Percentiles rank a stretch among this genome's conserved stretches.
These are phyloP conservation scores for Dryocosmus kuriphilus DNA, from an alignment of 2,888 invertebrate genomes.

Conservation along the genomic window DNA sequence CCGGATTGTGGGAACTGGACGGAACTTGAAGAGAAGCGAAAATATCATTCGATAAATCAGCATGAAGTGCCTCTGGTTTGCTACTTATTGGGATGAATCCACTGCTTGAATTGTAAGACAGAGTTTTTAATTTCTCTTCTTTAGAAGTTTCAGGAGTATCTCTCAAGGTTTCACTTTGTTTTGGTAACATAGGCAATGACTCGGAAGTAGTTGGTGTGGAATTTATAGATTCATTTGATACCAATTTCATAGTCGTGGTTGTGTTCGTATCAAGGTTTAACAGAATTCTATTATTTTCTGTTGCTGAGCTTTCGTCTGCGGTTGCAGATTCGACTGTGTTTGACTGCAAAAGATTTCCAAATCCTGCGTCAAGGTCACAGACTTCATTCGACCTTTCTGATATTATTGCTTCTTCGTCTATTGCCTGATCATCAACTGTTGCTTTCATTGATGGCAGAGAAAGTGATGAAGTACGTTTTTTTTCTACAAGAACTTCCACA, in stretches of 20 bases:
- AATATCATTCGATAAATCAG: conserved; percentile 81
- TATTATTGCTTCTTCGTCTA: conserved; percentile 20
- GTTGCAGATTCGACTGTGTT: conserved; percentile 59
- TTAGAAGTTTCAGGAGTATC: conserved; percentile 63
- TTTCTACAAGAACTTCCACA: background rate
- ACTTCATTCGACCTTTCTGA: conserved; percentile 58
- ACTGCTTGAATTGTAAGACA: conserved; percentile 71
- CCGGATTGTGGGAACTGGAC: conserved; percentile 79
- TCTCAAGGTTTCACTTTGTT: background rate
- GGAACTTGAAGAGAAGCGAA: conserved; percentile 82
- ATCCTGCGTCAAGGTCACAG: conserved; percentile 67
- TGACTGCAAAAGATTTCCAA: conserved; percentile 68
- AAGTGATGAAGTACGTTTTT: background rate
- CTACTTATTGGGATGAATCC: conserved; percentile 73
- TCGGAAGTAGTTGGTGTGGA: conserved; percentile 42
- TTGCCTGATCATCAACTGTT: conserved; percentile 3
- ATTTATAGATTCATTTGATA: conserved; percentile 52
- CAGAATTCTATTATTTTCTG: conserved; percentile 68
- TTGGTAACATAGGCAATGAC: conserved; percentile 42
- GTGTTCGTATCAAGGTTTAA: conserved; percentile 75
- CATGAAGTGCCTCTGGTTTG: conserved; percentile 73
- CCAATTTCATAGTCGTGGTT: conserved; percentile 73
- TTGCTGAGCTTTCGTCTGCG: conserved; percentile 54
- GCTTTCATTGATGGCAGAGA: conserved; percentile 30
- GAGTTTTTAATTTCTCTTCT: conserved; percentile 65